A percentile compares a stretch with the other conserved stretches of the same genome.
These are phyloP conservation scores for Meloidogyne floridensis DNA, from an alignment of 1,140 invertebrate genomes.

Conservation along the genomic window DNA sequence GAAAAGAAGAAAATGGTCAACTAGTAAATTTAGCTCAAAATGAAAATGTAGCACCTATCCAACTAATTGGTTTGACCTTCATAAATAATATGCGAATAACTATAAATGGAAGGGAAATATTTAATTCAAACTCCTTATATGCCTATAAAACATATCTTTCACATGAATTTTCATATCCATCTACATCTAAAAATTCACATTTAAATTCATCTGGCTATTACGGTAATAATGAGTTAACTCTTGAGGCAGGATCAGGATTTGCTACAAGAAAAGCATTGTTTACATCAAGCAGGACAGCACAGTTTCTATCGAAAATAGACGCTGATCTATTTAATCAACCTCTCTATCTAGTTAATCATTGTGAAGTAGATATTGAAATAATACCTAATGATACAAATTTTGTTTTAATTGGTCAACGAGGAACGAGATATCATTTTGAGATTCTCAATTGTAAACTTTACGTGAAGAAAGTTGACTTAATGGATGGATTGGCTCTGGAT, in stretches of 20 bases:
- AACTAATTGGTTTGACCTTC: not conserved
- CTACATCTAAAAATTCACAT: not conserved
- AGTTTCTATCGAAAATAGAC: too few relatives aligned
- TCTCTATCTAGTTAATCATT: too few relatives aligned
- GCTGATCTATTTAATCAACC: too few relatives aligned
- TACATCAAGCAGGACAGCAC: not conserved
- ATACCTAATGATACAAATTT: not conserved
- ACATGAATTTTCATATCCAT: not conserved
- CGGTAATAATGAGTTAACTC: not conserved
- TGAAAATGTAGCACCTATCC: not conserved
- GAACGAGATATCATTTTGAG: not conserved
- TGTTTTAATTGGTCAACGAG: not conserved
- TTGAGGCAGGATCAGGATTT: not conserved
- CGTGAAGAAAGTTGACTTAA: constrained; percentile 25
- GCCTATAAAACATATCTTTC: constrained; percentile 2
- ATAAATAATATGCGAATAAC: not conserved
- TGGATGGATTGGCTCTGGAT: constrained; percentile 31
- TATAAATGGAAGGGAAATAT: not conserved
- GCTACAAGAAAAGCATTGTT: not conserved
- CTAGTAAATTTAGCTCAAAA: not conserved
- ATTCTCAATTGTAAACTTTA: not conserved
- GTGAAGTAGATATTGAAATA: constrained; percentile 18
- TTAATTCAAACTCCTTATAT: constrained; percentile 12
- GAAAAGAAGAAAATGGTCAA: not conserved
- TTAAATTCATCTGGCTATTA: not conserved